Conservation (phyloP, 2,113 vertebrate genomes). For the Poeciliopsis turrubarensis region DNA sequence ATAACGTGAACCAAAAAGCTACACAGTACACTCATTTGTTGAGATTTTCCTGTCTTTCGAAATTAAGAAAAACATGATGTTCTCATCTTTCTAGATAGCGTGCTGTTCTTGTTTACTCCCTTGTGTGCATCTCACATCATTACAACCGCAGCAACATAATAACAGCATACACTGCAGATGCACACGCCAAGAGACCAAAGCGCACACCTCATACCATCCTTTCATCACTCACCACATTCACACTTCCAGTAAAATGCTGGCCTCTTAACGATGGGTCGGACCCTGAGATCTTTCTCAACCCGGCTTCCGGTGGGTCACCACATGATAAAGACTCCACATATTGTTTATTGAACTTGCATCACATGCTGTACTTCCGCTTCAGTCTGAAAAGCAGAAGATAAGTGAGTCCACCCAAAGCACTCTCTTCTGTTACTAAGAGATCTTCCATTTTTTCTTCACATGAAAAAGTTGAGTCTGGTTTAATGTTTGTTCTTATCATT, state of each 20-base stretch:
- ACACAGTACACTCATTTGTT: not conserved
- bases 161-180: constrained; percentile 67
- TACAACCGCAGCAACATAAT: constrained; percentile 80
- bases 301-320: constrained; percentile 71
- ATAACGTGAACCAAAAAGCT: not conserved
- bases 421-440: constrained; percentile 51
- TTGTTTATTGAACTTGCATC: constrained; percentile 66
- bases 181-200: constrained; percentile 38
- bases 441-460: constrained; percentile 38
- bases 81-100: constrained; percentile 68
- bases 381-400: constrained; percentile 50
- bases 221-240: constrained; percentile 73
- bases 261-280: constrained; percentile 66
- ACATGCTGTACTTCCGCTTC: constrained; percentile 50
- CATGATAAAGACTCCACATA: constrained; percentile 77
- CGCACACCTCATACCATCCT: constrained; percentile 62
- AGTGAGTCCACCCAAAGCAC: constrained; percentile 49
- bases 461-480: constrained; percentile 45
- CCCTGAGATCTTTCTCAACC: constrained; percentile 61
- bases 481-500: constrained; percentile 36
- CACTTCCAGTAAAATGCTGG: constrained; percentile 78
- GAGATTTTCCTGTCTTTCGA: constrained; percentile 18
- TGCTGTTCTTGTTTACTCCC: constrained; percentile 81
- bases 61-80: constrained; percentile 41
- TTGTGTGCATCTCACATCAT: constrained; percentile 76